Percentiles rank a stretch among this genome's conserved stretches.
These are phyloP conservation scores for Torymus aiolomorphi DNA, from an alignment of 2,888 invertebrate genomes.

Conservation along the genomic window DNA sequence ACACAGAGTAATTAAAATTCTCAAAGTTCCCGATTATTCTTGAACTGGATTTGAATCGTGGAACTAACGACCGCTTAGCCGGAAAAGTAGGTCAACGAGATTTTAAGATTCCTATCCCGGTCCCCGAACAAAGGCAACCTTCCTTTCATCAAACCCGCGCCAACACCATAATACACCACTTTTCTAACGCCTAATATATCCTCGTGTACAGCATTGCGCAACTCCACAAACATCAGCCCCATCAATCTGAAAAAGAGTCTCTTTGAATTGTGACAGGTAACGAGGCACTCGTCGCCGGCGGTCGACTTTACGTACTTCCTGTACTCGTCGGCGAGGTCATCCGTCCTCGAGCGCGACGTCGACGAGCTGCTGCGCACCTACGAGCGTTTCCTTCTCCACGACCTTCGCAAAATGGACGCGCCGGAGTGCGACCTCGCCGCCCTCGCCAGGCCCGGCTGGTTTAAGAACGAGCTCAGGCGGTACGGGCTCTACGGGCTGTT, in stretches of 20 bases:
- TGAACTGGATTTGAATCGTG: too few relatives aligned
- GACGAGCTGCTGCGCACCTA: constrained; percentile 62
- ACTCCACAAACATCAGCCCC: background rate
- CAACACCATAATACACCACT: background rate
- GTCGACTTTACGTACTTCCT: constrained; percentile 68
- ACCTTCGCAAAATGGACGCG: constrained; percentile 52
- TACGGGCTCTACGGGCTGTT: constrained; percentile 64
- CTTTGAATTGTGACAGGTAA: constrained; percentile 54
- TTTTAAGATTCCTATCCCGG: background rate
- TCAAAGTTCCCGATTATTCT: too few relatives aligned
- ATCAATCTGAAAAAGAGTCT: background rate
- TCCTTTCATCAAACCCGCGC: background rate
- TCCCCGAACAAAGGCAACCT: too few relatives aligned
- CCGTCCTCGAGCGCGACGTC: constrained; percentile 61
- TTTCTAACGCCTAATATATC: too few relatives aligned
- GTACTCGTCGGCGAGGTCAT: constrained; percentile 63
- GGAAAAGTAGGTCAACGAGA: background rate
- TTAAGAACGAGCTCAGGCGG: constrained; percentile 61
- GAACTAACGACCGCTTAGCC: too few relatives aligned
- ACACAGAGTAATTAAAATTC: too few relatives aligned
- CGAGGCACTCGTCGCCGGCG: constrained; percentile 64
- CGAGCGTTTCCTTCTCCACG: constrained; percentile 56
- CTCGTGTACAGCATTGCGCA: too few relatives aligned
- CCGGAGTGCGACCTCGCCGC: constrained; percentile 50
- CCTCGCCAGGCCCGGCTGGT: constrained; percentile 62